Evolutionary conservation across 2,888 invertebrate genomes (phyloP).

Genomic region (Chymomyza fuscimana): DNA sequence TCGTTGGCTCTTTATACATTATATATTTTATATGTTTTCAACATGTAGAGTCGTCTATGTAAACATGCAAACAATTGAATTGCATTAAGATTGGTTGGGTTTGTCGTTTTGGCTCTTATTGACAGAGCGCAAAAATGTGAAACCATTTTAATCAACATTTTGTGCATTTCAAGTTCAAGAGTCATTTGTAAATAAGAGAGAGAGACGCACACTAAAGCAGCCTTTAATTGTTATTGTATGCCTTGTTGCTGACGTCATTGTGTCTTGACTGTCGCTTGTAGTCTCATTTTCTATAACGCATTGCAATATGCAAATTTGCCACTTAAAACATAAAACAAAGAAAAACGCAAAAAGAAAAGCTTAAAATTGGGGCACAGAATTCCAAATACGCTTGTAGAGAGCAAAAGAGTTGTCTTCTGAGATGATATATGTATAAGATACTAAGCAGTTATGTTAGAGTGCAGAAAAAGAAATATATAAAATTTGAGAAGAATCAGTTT

Average conservation of each 20-base stretch:
- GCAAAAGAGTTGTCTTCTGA: too few species aligned
- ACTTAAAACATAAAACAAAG: not conserved
- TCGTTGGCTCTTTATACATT: not conserved
- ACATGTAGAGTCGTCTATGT: not conserved
- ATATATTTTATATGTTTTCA: too few species aligned
- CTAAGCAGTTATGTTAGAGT: too few species aligned
- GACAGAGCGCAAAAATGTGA: constrained; percentile 5
- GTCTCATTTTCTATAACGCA: not conserved
- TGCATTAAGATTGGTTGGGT: constrained; percentile 1
- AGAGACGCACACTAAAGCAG: not conserved
- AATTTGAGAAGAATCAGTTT: too few species aligned
- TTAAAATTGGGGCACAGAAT: not conserved
- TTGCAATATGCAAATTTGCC: constrained; percentile 7
- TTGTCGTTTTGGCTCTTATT: not conserved
- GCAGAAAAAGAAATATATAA: too few species aligned
- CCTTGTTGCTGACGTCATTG: not conserved
- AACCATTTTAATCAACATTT: constrained; percentile 30
- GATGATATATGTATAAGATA: too few species aligned
- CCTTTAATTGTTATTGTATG: not conserved
- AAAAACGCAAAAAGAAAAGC: not conserved
- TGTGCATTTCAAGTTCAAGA: constrained; percentile 66
- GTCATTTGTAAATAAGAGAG: constrained; percentile 37
- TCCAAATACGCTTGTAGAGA: not conserved
- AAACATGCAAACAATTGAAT: constrained; percentile 12
- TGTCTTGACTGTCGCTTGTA: not conserved